A percentile compares a stretch with the other conserved stretches of the same genome.
Conservation (phyloP, 2,888 invertebrate species). For the Acanthoscelides obtectus region DNA sequence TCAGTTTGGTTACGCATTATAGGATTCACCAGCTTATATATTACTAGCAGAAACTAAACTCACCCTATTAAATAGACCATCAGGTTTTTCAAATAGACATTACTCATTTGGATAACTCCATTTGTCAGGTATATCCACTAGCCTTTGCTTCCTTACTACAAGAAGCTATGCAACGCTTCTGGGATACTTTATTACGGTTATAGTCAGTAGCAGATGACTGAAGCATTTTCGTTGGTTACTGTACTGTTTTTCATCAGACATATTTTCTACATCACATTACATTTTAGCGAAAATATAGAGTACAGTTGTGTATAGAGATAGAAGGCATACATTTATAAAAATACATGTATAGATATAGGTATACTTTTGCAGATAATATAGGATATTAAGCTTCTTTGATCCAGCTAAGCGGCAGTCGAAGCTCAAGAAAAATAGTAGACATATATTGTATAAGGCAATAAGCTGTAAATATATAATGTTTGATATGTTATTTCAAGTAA, state of each 20-base stretch:
- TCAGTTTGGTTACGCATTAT: too few species aligned
- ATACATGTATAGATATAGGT: conserved; percentile 10
- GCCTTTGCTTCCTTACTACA: neutral
- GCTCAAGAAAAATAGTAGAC: neutral
- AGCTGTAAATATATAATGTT: conserved; percentile 20
- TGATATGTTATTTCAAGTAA: conserved; percentile 10
- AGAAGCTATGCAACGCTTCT: neutral
- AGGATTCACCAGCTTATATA: too few species aligned
- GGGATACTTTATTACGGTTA: neutral
- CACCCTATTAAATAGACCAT: too few species aligned
- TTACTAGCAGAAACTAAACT: too few species aligned
- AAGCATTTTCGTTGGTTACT: neutral
- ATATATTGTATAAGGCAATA: conserved; percentile 1
- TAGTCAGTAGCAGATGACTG: neutral
- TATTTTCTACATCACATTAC: neutral
- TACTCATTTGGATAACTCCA: neutral
- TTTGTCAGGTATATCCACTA: neutral
- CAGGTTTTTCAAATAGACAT: too few species aligned
- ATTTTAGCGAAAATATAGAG: neutral
- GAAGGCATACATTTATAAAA: conserved; percentile 15
- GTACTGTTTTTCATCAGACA: neutral
- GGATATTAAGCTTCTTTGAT: conserved; percentile 5
- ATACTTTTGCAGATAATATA: conserved; percentile 11
- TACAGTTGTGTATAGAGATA: conserved; percentile 1
- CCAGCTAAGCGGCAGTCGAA: neutral